Evolutionary conservation across 2,888 invertebrate species (phyloP).

Genomic region (Amphiduros pacificus): DNA sequence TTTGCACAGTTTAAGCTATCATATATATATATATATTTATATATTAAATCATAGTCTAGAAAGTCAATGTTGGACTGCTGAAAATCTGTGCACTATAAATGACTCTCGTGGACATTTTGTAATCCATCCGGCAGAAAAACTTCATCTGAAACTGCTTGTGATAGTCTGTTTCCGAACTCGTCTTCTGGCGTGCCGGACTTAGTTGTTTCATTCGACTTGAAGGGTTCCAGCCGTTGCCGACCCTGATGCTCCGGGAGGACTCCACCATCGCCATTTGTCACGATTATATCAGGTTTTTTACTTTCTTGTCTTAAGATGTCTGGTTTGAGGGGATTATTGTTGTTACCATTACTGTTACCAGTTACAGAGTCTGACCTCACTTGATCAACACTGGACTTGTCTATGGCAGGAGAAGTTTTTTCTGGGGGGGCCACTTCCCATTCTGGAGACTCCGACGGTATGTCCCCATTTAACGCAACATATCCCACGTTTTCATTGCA

Average conservation of each 20-base stretch:
- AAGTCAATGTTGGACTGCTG: too few species aligned
- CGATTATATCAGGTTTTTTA: not conserved
- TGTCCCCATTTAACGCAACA: too few species aligned
- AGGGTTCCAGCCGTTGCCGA: conserved; percentile 10
- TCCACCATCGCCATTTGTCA: not conserved
- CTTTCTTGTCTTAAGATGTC: not conserved
- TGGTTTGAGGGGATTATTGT: not conserved
- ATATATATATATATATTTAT: too few species aligned
- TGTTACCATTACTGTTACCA: not conserved
- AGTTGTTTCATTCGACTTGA: conserved; percentile 1
- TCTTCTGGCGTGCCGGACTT: conserved; percentile 13
- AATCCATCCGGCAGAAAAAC: conserved; percentile 13
- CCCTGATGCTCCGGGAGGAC: not conserved
- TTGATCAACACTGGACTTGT: too few species aligned
- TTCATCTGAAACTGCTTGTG: conserved; percentile 5
- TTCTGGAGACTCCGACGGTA: too few species aligned
- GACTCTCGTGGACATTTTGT: too few species aligned
- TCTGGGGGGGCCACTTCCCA: too few species aligned
- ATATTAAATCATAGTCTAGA: too few species aligned
- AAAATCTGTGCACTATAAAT: too few species aligned
- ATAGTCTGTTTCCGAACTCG: conserved; percentile 6
- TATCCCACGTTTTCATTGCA: not conserved
- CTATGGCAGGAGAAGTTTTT: too few species aligned
- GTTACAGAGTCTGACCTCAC: not conserved
- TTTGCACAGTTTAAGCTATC: too few species aligned